These are phyloP conservation scores for Galerucella pusilla DNA, from an alignment of 2,888 invertebrate genomes.

Conservation along the genomic window DNA sequence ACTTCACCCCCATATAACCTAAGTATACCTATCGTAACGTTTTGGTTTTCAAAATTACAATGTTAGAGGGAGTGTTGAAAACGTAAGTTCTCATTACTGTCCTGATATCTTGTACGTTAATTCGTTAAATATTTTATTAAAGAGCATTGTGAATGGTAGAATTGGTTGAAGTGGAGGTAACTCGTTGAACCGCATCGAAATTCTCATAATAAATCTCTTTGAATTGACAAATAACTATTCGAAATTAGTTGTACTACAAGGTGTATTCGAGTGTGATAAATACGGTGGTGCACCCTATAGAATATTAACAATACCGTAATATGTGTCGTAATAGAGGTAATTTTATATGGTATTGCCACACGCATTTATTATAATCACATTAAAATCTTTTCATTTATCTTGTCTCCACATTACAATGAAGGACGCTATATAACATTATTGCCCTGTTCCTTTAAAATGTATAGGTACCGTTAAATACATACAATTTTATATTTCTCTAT, in stretches of 20 bases:
- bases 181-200: constrained; percentile 45
- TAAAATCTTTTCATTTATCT: constrained; percentile 39
- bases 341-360: constrained; percentile 55
- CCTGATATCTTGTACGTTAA: constrained; percentile 25
- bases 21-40: too few species aligned
- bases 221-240: constrained; percentile 56
- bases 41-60: background rate
- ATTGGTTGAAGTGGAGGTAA: constrained; percentile 47
- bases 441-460: background rate
- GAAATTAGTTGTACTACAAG: constrained; percentile 50
- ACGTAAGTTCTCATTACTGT: constrained; percentile 2
- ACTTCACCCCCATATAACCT: too few species aligned
- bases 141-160: constrained; percentile 32
- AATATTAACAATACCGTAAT: constrained; percentile 57
- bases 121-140: constrained; percentile 37
- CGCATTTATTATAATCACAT: constrained; percentile 56
- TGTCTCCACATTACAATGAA: background rate
- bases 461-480: constrained; percentile 20
- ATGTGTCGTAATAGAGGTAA: constrained; percentile 54
- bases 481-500: constrained; percentile 45
- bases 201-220: constrained; percentile 57
- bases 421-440: background rate
- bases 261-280: constrained; percentile 55
- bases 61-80: background rate
- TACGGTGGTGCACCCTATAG: constrained; percentile 51